phyloP scores from a whole-genome alignment of 2,888 invertebrate species.

The Dermolepida albohirtum region DNA sequence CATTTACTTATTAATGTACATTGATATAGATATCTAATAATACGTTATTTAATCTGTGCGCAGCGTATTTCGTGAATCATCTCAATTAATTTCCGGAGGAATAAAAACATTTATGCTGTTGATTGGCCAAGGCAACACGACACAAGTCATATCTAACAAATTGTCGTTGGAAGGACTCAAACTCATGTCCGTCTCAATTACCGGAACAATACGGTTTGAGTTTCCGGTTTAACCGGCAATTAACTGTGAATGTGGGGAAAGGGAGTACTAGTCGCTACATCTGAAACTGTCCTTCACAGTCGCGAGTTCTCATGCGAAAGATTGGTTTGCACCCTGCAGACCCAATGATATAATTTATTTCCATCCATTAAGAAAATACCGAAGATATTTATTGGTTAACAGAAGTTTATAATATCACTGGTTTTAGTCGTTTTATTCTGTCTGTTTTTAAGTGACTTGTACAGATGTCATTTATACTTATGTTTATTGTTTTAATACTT shows the following conservation, averaged over 20 bases:
- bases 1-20: too few relatives aligned
- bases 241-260: constrained; percentile 39
- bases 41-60: too few relatives aligned
- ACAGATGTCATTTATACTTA: too few relatives aligned
- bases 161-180: constrained; percentile 28
- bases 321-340: constrained; percentile 41
- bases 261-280: constrained; percentile 40
- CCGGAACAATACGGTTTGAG: constrained; percentile 47
- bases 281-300: constrained; percentile 46
- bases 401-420: too few relatives aligned
- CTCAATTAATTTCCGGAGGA: constrained; percentile 3
- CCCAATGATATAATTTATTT: too few relatives aligned
- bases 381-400: too few relatives aligned
- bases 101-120: constrained; percentile 3
- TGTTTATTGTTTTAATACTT: too few relatives aligned
- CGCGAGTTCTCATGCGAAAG: constrained; percentile 46
- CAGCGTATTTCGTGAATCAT: background rate
- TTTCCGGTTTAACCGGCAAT: constrained; percentile 47
- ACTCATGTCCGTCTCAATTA: constrained; percentile 46
- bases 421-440: too few relatives aligned
- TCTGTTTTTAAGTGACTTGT: too few relatives aligned
- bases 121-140: constrained; percentile 6
- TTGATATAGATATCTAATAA: too few relatives aligned
- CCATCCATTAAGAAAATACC: too few relatives aligned
- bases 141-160: constrained; percentile 34